phyloP scores from a whole-genome alignment of 2,797 vertebrate genomes.

The Manis pentadactyla region DNA sequence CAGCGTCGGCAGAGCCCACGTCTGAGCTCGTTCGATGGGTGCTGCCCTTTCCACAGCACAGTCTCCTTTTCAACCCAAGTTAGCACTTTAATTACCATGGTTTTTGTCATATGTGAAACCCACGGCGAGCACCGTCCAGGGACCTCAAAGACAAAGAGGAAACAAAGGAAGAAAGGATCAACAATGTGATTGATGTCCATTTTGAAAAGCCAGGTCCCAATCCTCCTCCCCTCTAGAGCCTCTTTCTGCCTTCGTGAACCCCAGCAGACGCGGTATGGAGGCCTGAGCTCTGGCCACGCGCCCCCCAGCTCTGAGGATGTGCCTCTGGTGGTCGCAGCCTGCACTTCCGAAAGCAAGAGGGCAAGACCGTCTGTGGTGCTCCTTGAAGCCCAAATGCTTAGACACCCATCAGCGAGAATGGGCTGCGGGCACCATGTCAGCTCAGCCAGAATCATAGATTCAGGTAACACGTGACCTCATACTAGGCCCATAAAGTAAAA shows the following conservation, averaged over 20 bases:
- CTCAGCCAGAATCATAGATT: background rate
- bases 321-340: background rate
- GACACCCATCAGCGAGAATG: background rate
- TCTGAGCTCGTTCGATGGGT: background rate
- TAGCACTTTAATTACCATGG: constrained; percentile 12
- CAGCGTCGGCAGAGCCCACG: background rate
- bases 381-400: background rate
- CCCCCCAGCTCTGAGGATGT: background rate
- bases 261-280: background rate
- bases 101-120: background rate
- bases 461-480: background rate
- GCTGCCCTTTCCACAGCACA: background rate
- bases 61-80: background rate
- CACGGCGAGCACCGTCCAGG: background rate
- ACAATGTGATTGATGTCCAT: constrained; percentile 44
- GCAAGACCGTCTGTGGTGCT: background rate
- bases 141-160: constrained; percentile 31
- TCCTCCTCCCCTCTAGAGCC: background rate
- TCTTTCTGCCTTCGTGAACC: constrained; percentile 56
- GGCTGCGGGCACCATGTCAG: background rate
- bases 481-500: background rate
- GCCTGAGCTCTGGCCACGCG: background rate
- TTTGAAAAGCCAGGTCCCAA: constrained; percentile 62
- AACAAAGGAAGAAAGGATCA: constrained; percentile 4
- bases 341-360: background rate